Conservation (phyloP, 1,140 invertebrate species). For the Forficula auricularia region DNA sequence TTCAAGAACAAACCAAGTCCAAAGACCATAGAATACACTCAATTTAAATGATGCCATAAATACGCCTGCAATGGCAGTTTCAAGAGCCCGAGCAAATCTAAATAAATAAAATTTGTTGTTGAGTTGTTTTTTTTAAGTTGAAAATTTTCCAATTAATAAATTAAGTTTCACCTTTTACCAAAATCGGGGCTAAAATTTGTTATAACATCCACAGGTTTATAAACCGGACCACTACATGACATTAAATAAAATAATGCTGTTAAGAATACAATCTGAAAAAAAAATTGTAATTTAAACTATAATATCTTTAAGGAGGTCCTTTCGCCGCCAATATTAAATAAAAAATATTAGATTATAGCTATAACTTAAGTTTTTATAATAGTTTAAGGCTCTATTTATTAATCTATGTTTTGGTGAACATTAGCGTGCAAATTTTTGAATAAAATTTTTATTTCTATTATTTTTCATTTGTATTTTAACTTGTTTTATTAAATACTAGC, state of each 20-base stretch:
- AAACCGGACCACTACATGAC: slow-evolving; percentile 68
- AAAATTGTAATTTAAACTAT: slow-evolving; percentile 9
- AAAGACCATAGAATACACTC: slow-evolving; percentile 89
- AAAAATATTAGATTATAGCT: too few relatives aligned
- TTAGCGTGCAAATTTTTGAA: too few relatives aligned
- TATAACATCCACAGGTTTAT: slow-evolving; percentile 79
- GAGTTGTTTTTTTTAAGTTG: too few relatives aligned
- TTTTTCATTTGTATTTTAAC: too few relatives aligned
- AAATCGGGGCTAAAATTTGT: slow-evolving; percentile 51
- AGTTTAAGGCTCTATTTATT: too few relatives aligned
- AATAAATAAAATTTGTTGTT: not conserved
- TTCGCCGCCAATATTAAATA: too few relatives aligned
- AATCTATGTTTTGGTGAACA: too few relatives aligned
- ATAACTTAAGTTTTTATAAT: too few relatives aligned
- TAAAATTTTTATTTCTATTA: too few relatives aligned
- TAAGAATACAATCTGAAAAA: slow-evolving; percentile 75
- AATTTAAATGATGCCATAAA: slow-evolving; percentile 93
- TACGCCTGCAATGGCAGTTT: slow-evolving; percentile 54
- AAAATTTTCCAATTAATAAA: not conserved
- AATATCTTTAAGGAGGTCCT: too few relatives aligned
- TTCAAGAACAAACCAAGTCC: slow-evolving; percentile 94
- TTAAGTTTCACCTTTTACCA: slow-evolving; percentile 29
- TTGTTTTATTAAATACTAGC: too few relatives aligned
- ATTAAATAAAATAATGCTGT: slow-evolving; percentile 91
- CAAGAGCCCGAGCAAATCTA: slow-evolving; percentile 59